phyloP scores from a whole-genome alignment of 2,113 vertebrate genomes.

The Pterocles gutturalis region DNA sequence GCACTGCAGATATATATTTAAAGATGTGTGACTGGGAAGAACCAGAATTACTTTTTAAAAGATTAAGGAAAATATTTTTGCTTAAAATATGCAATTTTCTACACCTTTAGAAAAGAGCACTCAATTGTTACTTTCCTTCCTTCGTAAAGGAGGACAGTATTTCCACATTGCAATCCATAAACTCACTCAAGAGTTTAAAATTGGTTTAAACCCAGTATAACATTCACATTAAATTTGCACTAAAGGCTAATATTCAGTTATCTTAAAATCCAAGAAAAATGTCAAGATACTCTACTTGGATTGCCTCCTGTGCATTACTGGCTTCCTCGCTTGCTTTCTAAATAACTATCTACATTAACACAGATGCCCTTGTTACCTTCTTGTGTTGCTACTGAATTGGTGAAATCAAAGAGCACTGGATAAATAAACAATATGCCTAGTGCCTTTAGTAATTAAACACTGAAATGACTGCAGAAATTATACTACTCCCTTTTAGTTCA shows the following conservation, averaged over 20 bases:
- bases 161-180: neutral
- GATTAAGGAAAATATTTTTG: neutral
- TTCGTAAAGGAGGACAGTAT: neutral
- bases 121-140: neutral
- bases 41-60: neutral
- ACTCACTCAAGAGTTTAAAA: neutral
- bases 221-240: neutral
- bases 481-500: neutral
- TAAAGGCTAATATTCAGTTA: neutral
- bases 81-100: neutral
- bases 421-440: neutral
- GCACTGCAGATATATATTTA: neutral
- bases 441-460: neutral
- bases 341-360: neutral
- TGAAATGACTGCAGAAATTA: neutral
- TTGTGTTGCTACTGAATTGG: neutral
- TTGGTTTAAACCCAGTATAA: neutral
- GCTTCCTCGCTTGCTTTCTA: neutral
- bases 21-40: neutral
- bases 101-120: neutral
- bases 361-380: neutral
- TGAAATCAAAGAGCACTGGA: neutral
- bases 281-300: neutral
- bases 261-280: neutral
- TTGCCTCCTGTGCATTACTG: neutral